phyloP scores from a whole-genome alignment of 2,113 vertebrate genomes.

The Dicrurus megarhynchus region DNA sequence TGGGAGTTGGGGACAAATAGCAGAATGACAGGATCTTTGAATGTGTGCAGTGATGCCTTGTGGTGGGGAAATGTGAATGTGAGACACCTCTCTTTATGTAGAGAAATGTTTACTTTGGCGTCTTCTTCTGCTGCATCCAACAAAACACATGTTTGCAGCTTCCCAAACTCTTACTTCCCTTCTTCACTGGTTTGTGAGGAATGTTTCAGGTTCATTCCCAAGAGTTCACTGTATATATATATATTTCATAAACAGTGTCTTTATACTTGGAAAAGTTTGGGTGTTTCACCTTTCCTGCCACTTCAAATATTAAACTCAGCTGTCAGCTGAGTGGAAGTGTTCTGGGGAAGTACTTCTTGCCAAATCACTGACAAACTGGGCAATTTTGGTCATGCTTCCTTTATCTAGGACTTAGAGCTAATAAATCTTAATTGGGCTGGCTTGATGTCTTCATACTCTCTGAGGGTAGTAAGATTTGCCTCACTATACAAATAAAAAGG shows the following conservation, averaged over 20 bases:
- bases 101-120: background rate
- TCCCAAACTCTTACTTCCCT: background rate
- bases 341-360: background rate
- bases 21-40: background rate
- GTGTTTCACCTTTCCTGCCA: background rate
- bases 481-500: background rate
- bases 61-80: background rate
- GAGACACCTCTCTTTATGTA: background rate
- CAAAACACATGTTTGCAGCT: rapidly evolving
- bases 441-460: background rate
- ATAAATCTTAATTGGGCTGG: background rate
- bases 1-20: background rate
- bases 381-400: background rate
- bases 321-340: background rate
- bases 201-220: background rate
- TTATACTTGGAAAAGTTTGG: background rate
- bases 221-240: background rate
- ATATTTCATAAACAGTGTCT: background rate
- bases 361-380: background rate
- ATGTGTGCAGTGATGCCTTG: background rate
- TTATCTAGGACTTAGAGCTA: background rate
- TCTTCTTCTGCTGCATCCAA: background rate
- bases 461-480: background rate
- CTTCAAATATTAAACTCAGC: background rate
- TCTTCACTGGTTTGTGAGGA: background rate